These are phyloP conservation scores for Mimachlamys varia DNA, from an alignment of 2,888 invertebrate species.

Conservation along the genomic window DNA sequence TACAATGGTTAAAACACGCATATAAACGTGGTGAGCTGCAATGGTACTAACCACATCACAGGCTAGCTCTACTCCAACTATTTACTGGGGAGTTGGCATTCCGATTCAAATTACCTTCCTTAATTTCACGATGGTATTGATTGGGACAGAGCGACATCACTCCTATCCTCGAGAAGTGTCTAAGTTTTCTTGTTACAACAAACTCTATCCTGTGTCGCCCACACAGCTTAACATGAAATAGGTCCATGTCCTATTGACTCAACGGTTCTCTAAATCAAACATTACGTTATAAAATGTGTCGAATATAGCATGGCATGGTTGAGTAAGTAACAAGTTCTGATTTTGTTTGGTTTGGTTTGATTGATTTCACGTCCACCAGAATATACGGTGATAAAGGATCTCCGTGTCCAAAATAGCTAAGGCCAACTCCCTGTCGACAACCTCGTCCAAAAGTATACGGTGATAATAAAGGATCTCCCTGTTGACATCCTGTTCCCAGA, in stretches of 20 bases:
- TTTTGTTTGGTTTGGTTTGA: too few species aligned
- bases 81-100: background rate
- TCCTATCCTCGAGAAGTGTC: background rate
- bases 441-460: too few species aligned
- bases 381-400: too few species aligned
- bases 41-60: background rate
- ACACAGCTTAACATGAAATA: background rate
- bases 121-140: background rate
- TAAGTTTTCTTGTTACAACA: background rate
- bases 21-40: background rate
- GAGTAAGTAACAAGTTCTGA: too few species aligned
- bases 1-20: background rate
- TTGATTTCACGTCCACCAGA: too few species aligned
- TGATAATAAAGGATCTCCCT: too few species aligned
- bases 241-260: background rate
- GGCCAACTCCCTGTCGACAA: too few species aligned
- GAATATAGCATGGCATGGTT: too few species aligned
- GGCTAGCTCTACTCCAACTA: background rate
- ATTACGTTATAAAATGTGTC: too few species aligned
- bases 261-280: too few species aligned
- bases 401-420: too few species aligned
- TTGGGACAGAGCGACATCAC: background rate
- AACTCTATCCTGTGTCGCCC: background rate
- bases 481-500: too few species aligned
- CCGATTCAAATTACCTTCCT: background rate